These are phyloP conservation scores for Morelia viridis DNA, from an alignment of 2,797 vertebrate species.

Conservation along the genomic window DNA sequence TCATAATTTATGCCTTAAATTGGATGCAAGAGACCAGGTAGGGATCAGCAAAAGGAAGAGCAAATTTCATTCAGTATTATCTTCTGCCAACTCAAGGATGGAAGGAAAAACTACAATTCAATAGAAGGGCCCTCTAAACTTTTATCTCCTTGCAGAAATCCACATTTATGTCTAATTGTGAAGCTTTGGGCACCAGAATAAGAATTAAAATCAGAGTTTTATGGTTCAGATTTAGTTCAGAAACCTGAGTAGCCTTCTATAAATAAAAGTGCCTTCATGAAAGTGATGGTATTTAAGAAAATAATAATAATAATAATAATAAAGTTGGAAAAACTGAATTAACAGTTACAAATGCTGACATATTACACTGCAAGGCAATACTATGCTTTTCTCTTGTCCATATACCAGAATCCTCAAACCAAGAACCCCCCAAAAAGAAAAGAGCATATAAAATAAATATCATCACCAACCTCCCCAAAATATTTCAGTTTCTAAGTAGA, in stretches of 20 bases:
- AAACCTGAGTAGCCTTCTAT: neutral
- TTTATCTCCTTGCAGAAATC: neutral
- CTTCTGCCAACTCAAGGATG: neutral
- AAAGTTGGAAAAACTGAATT: neutral
- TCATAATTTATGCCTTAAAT: neutral
- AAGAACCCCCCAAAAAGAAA: neutral
- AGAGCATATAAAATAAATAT: too few species aligned
- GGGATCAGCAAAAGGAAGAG: neutral
- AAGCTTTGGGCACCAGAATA: neutral
- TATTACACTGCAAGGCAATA: neutral
- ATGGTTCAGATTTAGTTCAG: neutral
- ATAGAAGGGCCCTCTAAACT: neutral
- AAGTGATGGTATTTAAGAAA: neutral
- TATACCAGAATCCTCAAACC: neutral
- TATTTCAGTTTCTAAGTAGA: neutral
- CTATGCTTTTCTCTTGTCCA: too few species aligned
- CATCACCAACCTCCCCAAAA: neutral
- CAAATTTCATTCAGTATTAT: neutral
- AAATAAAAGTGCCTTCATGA: neutral
- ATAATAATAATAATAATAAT: neutral
- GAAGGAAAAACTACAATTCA: neutral
- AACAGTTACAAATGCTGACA: neutral
- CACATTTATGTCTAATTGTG: neutral
- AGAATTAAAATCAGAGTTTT: neutral
- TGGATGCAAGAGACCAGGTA: neutral